phyloP scores from a whole-genome alignment of 2,797 vertebrate species.

The Peromyscus melanophrys region DNA sequence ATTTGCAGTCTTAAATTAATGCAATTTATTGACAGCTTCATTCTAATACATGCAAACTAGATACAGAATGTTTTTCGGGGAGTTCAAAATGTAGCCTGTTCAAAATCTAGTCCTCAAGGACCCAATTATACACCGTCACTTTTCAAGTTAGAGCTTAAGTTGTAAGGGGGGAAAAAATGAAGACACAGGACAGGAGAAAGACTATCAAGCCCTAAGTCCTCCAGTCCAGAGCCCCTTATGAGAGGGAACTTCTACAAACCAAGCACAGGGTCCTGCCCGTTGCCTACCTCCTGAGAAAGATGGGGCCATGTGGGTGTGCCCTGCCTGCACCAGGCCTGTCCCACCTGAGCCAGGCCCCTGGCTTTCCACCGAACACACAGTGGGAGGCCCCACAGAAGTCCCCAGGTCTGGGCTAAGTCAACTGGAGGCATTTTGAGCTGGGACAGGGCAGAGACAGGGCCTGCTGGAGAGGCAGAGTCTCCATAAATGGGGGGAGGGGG shows the following conservation, averaged over 20 bases:
- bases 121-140: neutral
- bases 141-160: neutral
- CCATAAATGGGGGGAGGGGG: neutral
- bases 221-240: neutral
- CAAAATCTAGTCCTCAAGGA: neutral
- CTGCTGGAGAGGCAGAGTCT: fast-evolving
- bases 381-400: neutral
- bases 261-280: fast-evolving
- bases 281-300: neutral
- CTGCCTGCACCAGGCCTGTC: neutral
- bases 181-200: fast-evolving
- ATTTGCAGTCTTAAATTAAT: neutral
- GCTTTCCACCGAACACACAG: neutral
- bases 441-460: neutral
- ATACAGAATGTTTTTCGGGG: neutral
- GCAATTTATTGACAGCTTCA: neutral
- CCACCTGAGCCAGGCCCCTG: neutral
- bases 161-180: neutral
- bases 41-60: neutral
- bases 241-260: fast-evolving
- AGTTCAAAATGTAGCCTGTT: neutral
- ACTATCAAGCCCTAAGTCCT: neutral
- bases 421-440: neutral
- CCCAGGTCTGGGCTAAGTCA: neutral
- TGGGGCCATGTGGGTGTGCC: neutral